Percentiles rank a stretch among this genome's conserved stretches.
Conservation (phyloP, 1,140 invertebrate genomes). For the Daktulosphaira vitifoliae region DNA sequence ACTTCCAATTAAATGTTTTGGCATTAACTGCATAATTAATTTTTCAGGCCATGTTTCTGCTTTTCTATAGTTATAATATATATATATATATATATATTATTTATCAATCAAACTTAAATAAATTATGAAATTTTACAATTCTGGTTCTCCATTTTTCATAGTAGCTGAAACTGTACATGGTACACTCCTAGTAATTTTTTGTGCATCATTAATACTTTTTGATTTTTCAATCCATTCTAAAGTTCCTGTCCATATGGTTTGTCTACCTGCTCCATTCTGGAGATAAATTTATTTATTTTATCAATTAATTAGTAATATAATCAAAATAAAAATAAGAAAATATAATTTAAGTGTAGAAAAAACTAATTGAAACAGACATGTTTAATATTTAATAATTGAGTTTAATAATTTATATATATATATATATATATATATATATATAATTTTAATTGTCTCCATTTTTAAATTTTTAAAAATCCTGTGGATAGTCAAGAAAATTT, state of each 20-base stretch:
- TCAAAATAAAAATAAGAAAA: too few species aligned
- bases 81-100: constrained; percentile 2
- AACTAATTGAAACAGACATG: too few species aligned
- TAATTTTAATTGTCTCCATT: too few species aligned
- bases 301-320: not conserved
- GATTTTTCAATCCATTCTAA: constrained; percentile 87
- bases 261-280: constrained; percentile 48
- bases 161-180: constrained; percentile 73
- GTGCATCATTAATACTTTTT: constrained; percentile 46
- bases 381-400: too few species aligned
- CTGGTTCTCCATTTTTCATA: constrained; percentile 71
- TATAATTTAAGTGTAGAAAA: too few species aligned
- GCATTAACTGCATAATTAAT: constrained; percentile 87
- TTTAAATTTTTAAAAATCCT: too few species aligned
- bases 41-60: constrained; percentile 86
- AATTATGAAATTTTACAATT: constrained; percentile 51
- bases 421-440: too few species aligned
- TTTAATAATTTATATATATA: too few species aligned
- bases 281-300: constrained; percentile 13
- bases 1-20: constrained; percentile 77
- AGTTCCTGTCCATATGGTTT: constrained; percentile 74
- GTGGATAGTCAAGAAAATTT: too few species aligned
- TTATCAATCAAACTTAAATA: constrained; percentile 20
- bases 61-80: constrained; percentile 51
- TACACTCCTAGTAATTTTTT: constrained; percentile 70